A percentile compares a stretch with the other conserved stretches of the same genome.
phyloP scores from a whole-genome alignment of 2,888 invertebrate genomes.

The Plagiodera versicolora region DNA sequence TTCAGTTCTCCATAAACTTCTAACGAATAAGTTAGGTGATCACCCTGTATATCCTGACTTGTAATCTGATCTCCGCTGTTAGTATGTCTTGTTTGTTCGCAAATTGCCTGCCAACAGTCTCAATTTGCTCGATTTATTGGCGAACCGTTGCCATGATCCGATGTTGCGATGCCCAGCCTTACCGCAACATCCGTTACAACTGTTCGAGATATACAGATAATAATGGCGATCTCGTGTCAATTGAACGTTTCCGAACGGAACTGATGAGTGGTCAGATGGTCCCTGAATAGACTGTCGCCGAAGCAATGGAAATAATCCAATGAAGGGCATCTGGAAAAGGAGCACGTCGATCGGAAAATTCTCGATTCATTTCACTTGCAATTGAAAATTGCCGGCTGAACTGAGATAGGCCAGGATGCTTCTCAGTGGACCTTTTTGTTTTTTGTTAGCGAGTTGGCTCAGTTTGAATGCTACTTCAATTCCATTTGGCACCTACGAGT shows the following conservation, averaged over 20 bases:
- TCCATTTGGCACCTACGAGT: no score
- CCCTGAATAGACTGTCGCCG: no score
- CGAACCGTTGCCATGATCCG: neutral
- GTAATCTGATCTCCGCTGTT: no score
- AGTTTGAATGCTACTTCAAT: neutral
- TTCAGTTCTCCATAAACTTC: no score
- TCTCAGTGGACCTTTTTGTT: neutral
- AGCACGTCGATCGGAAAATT: no score
- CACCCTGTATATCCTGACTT: no score
- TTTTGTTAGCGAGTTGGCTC: neutral
- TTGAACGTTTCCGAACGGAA: neutral
- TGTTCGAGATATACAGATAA: neutral
- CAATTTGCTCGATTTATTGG: neutral
- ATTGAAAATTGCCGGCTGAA: neutral
- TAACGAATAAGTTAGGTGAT: no score
- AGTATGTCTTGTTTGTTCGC: neutral
- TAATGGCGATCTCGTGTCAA: conserved; percentile 4
- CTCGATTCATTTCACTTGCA: neutral
- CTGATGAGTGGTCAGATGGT: neutral
- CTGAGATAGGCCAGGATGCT: neutral
- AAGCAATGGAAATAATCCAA: no score
- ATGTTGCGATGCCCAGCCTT: neutral
- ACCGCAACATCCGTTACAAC: conserved; percentile 9
- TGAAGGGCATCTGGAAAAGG: no score
- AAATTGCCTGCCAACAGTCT: neutral